Conservation (phyloP, 2,113 vertebrate species). For the Macquaria ambigua region DNA sequence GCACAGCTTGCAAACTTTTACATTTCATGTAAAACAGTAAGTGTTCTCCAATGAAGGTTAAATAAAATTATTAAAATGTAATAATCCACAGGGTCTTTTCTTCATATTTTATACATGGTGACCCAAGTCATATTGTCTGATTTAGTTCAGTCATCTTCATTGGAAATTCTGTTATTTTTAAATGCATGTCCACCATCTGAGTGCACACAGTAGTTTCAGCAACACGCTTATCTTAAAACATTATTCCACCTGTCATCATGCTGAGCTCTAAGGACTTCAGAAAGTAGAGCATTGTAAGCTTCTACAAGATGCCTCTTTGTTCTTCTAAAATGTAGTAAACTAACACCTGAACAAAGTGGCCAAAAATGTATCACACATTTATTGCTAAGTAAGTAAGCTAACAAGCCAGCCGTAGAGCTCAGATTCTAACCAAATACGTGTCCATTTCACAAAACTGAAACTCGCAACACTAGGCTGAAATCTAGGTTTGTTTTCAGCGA, state of each 20-base stretch:
- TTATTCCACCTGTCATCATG: constrained; percentile 6
- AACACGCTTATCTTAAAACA: constrained; percentile 17
- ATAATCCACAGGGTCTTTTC: not conserved
- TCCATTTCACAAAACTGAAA: not conserved
- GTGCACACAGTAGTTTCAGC: not conserved
- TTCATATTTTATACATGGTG: not conserved
- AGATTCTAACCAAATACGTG: not conserved
- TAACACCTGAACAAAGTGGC: constrained; percentile 18
- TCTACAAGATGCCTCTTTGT: constrained; percentile 12
- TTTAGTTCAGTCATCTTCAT: not conserved
- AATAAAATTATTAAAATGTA: not conserved
- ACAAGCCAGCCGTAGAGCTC: not conserved
- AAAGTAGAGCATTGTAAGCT: not conserved
- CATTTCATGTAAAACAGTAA: not conserved
- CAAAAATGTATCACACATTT: constrained; percentile 18
- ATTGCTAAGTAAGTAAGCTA: not conserved
- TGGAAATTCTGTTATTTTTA: constrained; percentile 1
- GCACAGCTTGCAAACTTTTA: not conserved
- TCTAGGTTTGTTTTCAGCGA: not conserved
- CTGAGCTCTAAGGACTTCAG: not conserved
- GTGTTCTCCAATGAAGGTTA: not conserved
- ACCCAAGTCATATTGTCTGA: not conserved
- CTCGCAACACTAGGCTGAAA: not conserved
- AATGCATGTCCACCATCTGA: not conserved
- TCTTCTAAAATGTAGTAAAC: not conserved